Conservation (phyloP, 2,888 invertebrate species). For the Teleogryllus oceanicus region DNA sequence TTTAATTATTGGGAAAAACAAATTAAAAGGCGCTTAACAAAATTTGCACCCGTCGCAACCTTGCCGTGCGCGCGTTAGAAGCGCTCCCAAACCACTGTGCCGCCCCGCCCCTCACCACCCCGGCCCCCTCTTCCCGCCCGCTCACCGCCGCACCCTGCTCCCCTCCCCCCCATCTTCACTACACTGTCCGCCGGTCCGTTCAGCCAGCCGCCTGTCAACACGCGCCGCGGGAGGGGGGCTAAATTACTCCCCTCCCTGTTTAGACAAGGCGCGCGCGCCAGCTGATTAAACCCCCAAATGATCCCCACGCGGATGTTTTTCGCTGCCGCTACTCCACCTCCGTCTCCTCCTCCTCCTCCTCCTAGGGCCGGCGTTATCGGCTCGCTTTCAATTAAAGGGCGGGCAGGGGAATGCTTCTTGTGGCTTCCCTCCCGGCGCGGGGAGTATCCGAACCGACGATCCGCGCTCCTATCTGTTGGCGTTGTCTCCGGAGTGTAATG, state of each 20-base stretch:
- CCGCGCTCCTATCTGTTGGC: too few species aligned
- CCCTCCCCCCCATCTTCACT: background rate
- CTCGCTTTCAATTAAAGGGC: background rate
- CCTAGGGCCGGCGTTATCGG: background rate
- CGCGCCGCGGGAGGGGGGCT: background rate
- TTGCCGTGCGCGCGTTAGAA: too few species aligned
- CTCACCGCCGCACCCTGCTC: too few species aligned
- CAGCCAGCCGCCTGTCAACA: background rate
- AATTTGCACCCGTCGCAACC: too few species aligned
- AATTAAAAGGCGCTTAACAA: too few species aligned
- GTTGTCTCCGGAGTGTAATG: too few species aligned
- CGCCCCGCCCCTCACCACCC: background rate
- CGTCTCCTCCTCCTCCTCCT: background rate
- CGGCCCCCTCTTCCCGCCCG: background rate
- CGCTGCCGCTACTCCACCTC: background rate
- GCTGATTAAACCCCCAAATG: slow-evolving; percentile 4
- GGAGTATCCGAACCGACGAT: too few species aligned
- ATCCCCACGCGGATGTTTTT: background rate
- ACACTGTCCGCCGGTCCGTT: background rate
- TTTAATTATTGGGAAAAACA: too few species aligned
- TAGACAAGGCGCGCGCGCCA: slow-evolving; percentile 1
- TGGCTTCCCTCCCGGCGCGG: too few species aligned
- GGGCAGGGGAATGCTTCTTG: too few species aligned
- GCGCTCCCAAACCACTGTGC: too few species aligned
- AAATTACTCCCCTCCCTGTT: background rate